phyloP scores from a whole-genome alignment of 2,888 invertebrate species.

The Helleia helle region DNA sequence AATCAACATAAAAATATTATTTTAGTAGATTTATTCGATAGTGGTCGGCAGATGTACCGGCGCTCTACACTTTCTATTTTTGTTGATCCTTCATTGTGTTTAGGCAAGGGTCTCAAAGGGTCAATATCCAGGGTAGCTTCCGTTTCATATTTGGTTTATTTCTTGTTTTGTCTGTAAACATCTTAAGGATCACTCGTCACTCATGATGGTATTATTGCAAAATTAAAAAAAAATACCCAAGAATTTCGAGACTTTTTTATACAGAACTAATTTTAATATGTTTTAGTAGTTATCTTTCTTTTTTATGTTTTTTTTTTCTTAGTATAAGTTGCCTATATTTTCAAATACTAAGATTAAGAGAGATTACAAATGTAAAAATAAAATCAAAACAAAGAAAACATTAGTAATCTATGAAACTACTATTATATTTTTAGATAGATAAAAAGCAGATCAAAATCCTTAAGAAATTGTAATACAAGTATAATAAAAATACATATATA shows the following conservation, averaged over 20 bases:
- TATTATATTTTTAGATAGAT: too few species aligned
- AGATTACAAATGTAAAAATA: too few species aligned
- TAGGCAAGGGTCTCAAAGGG: slow-evolving; percentile 51
- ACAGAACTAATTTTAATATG: neutral
- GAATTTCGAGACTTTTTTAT: neutral
- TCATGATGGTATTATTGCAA: slow-evolving; percentile 30
- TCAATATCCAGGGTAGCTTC: slow-evolving; percentile 61
- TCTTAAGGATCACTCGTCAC: too few species aligned
- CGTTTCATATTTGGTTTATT: slow-evolving; percentile 47
- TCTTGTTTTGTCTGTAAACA: slow-evolving; percentile 53
- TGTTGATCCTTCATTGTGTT: slow-evolving; percentile 58
- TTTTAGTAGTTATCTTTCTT: too few species aligned
- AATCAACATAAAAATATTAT: slow-evolving; percentile 74
- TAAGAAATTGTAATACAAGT: too few species aligned
- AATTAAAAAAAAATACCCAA: slow-evolving; percentile 22
- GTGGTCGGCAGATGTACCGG: slow-evolving; percentile 64
- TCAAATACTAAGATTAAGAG: too few species aligned
- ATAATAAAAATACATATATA: too few species aligned
- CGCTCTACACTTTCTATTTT: slow-evolving; percentile 54
- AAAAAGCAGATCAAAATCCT: too few species aligned
- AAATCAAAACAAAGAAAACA: too few species aligned
- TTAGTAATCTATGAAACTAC: too few species aligned
- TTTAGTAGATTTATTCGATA: slow-evolving; percentile 72
- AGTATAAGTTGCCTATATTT: too few species aligned
- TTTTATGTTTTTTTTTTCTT: too few species aligned